phyloP scores from a whole-genome alignment of 2,113 vertebrate species.

The Setophaga kirtlandii region DNA sequence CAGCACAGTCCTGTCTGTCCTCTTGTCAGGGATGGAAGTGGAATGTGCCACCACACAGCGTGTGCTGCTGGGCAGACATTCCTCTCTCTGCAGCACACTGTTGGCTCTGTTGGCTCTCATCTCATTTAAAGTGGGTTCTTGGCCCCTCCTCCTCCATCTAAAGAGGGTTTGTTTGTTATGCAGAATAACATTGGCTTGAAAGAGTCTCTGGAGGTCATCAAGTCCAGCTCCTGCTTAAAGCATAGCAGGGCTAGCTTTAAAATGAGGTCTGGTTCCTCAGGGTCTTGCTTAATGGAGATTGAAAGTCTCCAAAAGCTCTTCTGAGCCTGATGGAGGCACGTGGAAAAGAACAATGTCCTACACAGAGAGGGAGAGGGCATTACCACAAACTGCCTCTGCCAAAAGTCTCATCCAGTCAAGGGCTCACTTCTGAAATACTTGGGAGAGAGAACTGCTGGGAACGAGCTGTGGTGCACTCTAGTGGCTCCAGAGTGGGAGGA shows the following conservation, averaged over 20 bases:
- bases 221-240: not conserved
- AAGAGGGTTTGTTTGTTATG: not conserved
- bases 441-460: not conserved
- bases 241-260: not conserved
- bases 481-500: not conserved
- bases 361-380: not conserved
- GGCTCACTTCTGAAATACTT: fast-evolving
- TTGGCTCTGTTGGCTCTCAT: fast-evolving
- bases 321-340: not conserved
- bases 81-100: not conserved
- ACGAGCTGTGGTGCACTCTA: not conserved
- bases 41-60: not conserved
- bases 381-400: not conserved
- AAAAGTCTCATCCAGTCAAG: not conserved
- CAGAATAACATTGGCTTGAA: not conserved
- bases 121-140: not conserved
- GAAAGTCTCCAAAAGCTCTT: not conserved
- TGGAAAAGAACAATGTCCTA: not conserved
- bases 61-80: not conserved
- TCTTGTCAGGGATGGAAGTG: not conserved
- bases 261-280: not conserved
- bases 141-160: not conserved
- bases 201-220: not conserved
- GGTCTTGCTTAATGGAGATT: not conserved
- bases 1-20: not conserved